Percentiles rank a stretch among this genome's conserved stretches.
These are phyloP conservation scores for Aphelinus atriplicis DNA, from an alignment of 1,140 invertebrate genomes.

Conservation along the genomic window DNA sequence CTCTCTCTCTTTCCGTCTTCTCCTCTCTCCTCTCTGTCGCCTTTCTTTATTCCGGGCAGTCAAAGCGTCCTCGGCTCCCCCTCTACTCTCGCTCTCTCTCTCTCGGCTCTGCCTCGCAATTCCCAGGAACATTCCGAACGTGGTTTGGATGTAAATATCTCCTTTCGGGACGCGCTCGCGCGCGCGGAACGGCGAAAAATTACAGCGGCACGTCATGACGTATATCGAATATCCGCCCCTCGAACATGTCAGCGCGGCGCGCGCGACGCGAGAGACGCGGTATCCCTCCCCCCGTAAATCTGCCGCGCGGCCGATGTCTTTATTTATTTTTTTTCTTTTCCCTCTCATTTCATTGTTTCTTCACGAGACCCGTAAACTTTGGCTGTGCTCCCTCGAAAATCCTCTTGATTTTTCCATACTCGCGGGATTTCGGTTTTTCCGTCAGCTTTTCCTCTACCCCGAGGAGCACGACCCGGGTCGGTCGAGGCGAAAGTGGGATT, in stretches of 20 bases:
- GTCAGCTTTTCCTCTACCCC: too few species aligned
- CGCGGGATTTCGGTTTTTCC: background rate
- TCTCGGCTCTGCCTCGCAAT: slow-evolving; percentile 46
- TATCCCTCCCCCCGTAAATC: background rate
- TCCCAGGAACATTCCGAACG: slow-evolving; percentile 48
- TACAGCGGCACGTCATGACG: slow-evolving; percentile 24
- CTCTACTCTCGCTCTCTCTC: slow-evolving; percentile 36
- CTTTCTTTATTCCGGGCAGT: slow-evolving; percentile 39
- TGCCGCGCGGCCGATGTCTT: background rate
- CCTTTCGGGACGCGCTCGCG: slow-evolving; percentile 13
- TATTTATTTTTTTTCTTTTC: too few species aligned
- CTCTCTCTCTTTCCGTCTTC: background rate
- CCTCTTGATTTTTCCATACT: too few species aligned
- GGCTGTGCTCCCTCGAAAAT: too few species aligned
- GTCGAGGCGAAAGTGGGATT: background rate
- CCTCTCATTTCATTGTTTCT: background rate
- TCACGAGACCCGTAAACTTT: background rate
- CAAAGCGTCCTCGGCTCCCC: slow-evolving; percentile 34
- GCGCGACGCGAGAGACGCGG: background rate
- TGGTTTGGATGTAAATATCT: slow-evolving; percentile 40
- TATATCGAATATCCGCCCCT: background rate
- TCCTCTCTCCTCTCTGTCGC: slow-evolving; percentile 4
- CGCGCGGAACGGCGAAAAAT: slow-evolving; percentile 20
- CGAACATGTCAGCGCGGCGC: slow-evolving; percentile 2
- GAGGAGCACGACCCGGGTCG: background rate